Base-by-base conservation (phyloP, 2,888 invertebrate genomes). In the Luffia ferchaultella region DNA sequence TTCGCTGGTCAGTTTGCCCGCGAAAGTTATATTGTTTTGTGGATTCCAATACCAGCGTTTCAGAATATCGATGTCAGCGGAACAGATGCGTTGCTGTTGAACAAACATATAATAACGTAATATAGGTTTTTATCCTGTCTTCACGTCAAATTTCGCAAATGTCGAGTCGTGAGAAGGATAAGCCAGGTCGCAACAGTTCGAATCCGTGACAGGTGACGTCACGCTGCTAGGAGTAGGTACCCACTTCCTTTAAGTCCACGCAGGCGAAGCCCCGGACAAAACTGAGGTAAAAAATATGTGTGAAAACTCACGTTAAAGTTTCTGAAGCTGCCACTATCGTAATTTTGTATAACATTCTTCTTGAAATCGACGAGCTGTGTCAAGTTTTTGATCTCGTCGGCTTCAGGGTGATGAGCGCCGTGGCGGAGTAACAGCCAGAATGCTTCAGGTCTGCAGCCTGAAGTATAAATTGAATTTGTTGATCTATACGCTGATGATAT, bases 391-490 rank as follows among this genome's bases (percentile, higher is more conserved):
- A 92, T 86, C 50, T 86, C 86, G 1, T 70, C 67, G 0, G 72
- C 67, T 16, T 85, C 83, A 0, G 93, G 92, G 57, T 89, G 85
- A 57, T 88, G 85, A 0, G 92, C 87, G 5, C 93, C 93, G 59
- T 91, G 90, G 2, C 92, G 85, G 56, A 85, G 86, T 46, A 91
- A 67, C 62, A 90, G 80, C 93, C 93, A 94, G 52, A 93, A 86
- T 57, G 91, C 91, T 1, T 85, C 72, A 0, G 93, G 89, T 52
- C 85, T 76, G 61, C 93, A 94, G 59, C 89, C 93, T 92, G 68
- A 7, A 3, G 30, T n/a, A n/a, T n/a, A n/a, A n/a, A n/a, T n/a
- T n/a, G n/a, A n/a, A n/a, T n/a, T n/a, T n/a, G n/a, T n/a, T n/a
- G n/a, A n/a, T n/a, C n/a, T n/a, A n/a, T n/a, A n/a, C n/a, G n/a